Base-by-base conservation (phyloP, 2,113 vertebrate genomes). In the Conger conger region DNA sequence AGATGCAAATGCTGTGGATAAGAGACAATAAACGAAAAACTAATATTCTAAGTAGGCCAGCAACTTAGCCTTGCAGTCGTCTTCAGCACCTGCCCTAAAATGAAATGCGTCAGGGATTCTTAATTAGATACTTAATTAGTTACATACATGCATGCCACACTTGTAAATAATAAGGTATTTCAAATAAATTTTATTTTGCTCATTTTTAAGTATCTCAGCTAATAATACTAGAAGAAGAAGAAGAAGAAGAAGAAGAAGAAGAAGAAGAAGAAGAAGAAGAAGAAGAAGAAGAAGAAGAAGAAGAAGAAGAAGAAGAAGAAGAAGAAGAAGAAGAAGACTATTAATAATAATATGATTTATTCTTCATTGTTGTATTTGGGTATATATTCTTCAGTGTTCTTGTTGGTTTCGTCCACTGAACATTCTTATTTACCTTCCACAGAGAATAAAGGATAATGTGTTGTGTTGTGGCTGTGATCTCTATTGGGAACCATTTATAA, bases 381-480 rank as follows among this genome's bases (percentile, higher is more conserved):
- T 33, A 30, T 27, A 63, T 63, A 27, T 0, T 63, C 18, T 63
- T 63, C 57, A 63, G 23, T 27, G 20, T 8, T 63, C n/a, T 37
- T 87, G 68, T 81, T 81, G 86, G 73, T 89, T 80, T 50, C 27
- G 30, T 80, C 27, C 27, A 45, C 37, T 80, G 79, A 80, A 80
- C 68, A 73, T 87, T 82, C 84, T 11, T 57, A 79, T 80, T 79
- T 35, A 9, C 89, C 84, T 85, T 85, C 88, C 85, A 87, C 45
- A 80, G 63, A 73, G 84, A 87, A 85, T 80, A 18, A 68, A 87
- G 84, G 88, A 85, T 81, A 53, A 45, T 33, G 80, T 80, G 81
- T 91, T 50, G 86, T 91, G 89, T 89, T 84, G 87, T 84, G 83
- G 88, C 87, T 89, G 86, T 86, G 88, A 93, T 92, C 95, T 95